Evolutionary conservation across 2,113 vertebrate species (phyloP).

Genomic region (Rousettus leschenaultii): DNA sequence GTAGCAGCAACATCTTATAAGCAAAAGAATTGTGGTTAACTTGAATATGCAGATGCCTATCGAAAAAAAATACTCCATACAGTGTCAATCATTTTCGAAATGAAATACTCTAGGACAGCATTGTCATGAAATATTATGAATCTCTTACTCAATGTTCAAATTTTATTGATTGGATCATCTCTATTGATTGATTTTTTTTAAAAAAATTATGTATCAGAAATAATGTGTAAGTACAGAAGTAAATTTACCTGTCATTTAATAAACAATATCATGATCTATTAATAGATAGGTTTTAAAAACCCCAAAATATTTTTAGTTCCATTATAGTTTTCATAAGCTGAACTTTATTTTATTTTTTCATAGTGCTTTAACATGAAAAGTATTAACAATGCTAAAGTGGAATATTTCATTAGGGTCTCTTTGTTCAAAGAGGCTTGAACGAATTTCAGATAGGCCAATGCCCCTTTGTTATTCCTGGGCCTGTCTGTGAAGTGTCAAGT

Average conservation of each 20-base stretch:
- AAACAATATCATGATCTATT: slow-evolving; percentile 62
- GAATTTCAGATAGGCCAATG: background rate
- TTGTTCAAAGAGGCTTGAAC: background rate
- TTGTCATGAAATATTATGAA: slow-evolving; percentile 28
- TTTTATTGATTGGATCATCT: slow-evolving; percentile 54
- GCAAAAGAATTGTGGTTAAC: background rate
- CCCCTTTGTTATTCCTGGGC: background rate
- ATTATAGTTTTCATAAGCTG: slow-evolving; percentile 10
- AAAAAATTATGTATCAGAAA: slow-evolving; percentile 73
- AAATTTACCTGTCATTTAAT: slow-evolving; percentile 59
- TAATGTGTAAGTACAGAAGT: slow-evolving; percentile 70
- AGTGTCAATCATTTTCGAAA: background rate
- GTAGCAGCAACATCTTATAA: background rate
- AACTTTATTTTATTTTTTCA: slow-evolving; percentile 35
- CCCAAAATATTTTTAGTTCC: slow-evolving; percentile 10
- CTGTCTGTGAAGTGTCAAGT: background rate
- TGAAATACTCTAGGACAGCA: background rate
- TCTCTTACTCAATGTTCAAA: slow-evolving; percentile 54
- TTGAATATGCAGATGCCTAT: background rate
- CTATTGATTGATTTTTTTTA: slow-evolving; percentile 65
- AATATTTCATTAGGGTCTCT: background rate
- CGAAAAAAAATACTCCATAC: background rate
- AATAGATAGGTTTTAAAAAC: slow-evolving; percentile 55
- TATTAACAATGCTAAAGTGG: background rate
- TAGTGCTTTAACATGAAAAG: background rate